Evolutionary conservation across 2,797 vertebrate species (phyloP).

Genomic region (Ataeniobius toweri): DNA sequence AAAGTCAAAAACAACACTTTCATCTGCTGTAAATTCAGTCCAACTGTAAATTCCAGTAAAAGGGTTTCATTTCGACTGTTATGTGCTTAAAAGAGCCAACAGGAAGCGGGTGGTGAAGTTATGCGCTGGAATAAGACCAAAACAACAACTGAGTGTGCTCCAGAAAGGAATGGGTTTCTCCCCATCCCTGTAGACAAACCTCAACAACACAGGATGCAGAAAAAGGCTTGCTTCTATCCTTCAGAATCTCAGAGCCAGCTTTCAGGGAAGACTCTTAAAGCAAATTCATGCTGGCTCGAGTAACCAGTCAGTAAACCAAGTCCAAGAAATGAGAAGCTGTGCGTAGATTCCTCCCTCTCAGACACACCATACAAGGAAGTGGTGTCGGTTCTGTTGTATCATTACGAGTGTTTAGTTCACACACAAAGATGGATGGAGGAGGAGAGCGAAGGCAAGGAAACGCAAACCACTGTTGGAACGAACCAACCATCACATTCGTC

Average conservation of each 20-base stretch:
- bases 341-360: slow-evolving; percentile 22
- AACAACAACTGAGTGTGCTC: slow-evolving; percentile 5
- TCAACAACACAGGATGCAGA: slow-evolving; percentile 9
- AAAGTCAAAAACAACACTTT: slow-evolving; percentile 22
- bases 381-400: slow-evolving; percentile 36
- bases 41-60: background rate
- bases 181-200: background rate
- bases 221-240: background rate
- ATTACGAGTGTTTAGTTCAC: slow-evolving; percentile 32
- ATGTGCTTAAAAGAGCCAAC: background rate
- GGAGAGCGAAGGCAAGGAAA: slow-evolving; percentile 22
- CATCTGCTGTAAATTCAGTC: slow-evolving; percentile 12
- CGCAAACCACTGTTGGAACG: slow-evolving; percentile 42
- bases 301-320: background rate
- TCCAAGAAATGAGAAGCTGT: background rate
- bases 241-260: background rate
- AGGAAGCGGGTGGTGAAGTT: slow-evolving; percentile 21
- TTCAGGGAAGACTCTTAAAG: background rate
- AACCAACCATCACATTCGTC: background rate
- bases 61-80: background rate
- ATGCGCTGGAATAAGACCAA: slow-evolving; percentile 11
- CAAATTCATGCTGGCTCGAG: slow-evolving; percentile 1
- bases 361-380: slow-evolving; percentile 70
- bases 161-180: slow-evolving; percentile 19
- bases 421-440: slow-evolving; percentile 18